Evolutionary conservation across 2,888 invertebrate species (phyloP).

Genomic region (Sisyra nigra): DNA sequence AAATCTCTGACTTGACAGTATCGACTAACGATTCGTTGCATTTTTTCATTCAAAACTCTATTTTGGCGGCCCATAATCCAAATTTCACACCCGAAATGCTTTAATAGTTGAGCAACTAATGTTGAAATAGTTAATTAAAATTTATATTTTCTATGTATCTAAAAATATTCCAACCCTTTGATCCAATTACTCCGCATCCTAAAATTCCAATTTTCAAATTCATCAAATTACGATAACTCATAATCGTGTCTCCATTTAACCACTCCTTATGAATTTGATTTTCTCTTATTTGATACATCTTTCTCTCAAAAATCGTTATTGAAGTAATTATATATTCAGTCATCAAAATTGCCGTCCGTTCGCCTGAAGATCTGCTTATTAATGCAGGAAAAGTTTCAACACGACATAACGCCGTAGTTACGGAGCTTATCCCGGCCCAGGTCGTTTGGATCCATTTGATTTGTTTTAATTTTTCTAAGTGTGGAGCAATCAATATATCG

Average conservation of each 20-base stretch:
- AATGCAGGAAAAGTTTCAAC: constrained; percentile 17
- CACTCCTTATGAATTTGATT: constrained; percentile 24
- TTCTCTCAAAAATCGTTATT: constrained; percentile 30
- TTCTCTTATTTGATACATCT: constrained; percentile 22
- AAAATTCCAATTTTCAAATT: constrained; percentile 34
- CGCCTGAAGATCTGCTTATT: constrained; percentile 28
- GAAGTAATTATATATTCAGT: constrained; percentile 32
- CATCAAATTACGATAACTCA: constrained; percentile 23
- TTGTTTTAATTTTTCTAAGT: constrained; percentile 22
- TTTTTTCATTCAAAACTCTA: constrained; percentile 11
- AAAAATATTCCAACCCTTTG: neutral
- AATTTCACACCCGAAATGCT: constrained; percentile 28
- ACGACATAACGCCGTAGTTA: constrained; percentile 16
- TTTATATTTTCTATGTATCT: too few species aligned
- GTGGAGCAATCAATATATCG: constrained; percentile 23
- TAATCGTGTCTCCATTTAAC: constrained; percentile 22
- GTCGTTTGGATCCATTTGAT: constrained; percentile 30
- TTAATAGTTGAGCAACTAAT: constrained; percentile 29
- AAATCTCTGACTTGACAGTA: constrained; percentile 23
- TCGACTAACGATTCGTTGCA: constrained; percentile 14
- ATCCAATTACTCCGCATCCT: constrained; percentile 35
- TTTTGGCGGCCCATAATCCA: constrained; percentile 23
- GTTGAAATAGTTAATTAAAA: too few species aligned
- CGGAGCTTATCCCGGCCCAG: constrained; percentile 28
- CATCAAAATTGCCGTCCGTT: constrained; percentile 25